Evolutionary conservation across 2,888 invertebrate genomes (phyloP).

Genomic region (Fabriciana adippe): DNA sequence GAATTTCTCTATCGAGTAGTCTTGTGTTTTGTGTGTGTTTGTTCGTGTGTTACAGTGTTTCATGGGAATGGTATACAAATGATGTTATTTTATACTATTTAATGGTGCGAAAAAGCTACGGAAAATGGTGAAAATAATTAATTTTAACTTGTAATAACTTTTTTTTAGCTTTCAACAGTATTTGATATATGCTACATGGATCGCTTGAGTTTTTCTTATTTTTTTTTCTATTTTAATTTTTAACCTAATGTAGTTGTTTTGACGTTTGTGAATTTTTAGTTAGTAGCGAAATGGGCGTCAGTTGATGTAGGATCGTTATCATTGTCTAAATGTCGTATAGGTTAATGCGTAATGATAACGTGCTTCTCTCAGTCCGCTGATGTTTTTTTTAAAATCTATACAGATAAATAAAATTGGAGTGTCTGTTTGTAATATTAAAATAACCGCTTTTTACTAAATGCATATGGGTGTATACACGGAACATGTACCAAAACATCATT

Average conservation of each 20-base stretch:
- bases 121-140: slow-evolving; percentile 6
- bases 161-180: too few relatives aligned
- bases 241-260: too few relatives aligned
- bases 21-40: slow-evolving; percentile 24
- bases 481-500: too few relatives aligned
- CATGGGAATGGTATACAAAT: background rate
- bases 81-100: background rate
- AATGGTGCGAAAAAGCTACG: background rate
- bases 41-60: slow-evolving; percentile 12
- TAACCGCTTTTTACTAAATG: too few relatives aligned
- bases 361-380: background rate
- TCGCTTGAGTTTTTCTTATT: too few relatives aligned
- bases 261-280: too few relatives aligned
- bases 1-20: slow-evolving; percentile 25
- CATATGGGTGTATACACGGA: too few relatives aligned
- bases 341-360: slow-evolving; percentile 14
- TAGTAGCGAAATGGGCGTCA: background rate
- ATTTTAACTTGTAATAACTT: background rate
- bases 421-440: too few relatives aligned
- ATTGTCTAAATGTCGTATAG: slow-evolving; percentile 13
- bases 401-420: too few relatives aligned
- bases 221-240: too few relatives aligned
- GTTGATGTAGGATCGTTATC: slow-evolving; percentile 10
- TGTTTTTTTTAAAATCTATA: too few relatives aligned
- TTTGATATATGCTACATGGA: too few relatives aligned